Percentiles rank a stretch among this genome's conserved stretches.
Evolutionary conservation across 2,797 vertebrate genomes (phyloP).

Genomic region (Lepus oiostolus): DNA sequence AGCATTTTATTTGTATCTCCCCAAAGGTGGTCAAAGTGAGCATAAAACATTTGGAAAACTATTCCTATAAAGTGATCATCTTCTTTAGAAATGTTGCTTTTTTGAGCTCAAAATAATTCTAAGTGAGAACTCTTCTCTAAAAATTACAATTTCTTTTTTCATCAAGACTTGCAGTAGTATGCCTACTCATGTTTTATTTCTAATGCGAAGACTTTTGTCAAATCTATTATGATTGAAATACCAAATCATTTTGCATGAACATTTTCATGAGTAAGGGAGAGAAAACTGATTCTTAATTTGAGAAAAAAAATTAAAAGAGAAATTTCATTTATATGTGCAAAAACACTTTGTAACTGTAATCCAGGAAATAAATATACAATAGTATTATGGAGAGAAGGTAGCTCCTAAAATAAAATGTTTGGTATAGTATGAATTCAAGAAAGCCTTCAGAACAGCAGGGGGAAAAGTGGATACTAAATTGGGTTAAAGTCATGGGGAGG

Average conservation of each 20-base stretch:
- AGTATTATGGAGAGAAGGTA: not conserved
- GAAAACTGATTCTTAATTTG: conserved; percentile 56
- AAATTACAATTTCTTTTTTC: conserved; percentile 7
- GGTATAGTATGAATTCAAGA: not conserved
- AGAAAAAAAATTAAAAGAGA: conserved; percentile 56
- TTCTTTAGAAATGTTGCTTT: conserved; percentile 72
- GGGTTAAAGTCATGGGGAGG: too few relatives aligned
- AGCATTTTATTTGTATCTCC: conserved; percentile 72
- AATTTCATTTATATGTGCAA: not conserved
- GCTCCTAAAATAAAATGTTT: conserved; percentile 28
- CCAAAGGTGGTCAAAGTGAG: conserved; percentile 53
- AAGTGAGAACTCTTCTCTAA: conserved; percentile 53
- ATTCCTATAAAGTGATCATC: conserved; percentile 68
- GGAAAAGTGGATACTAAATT: conserved; percentile 19
- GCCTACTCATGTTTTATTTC: conserved; percentile 22
- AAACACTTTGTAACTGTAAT: conserved; percentile 41
- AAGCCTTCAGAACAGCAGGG: not conserved
- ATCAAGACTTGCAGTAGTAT: not conserved
- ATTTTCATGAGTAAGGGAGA: conserved; percentile 32
- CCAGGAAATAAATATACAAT: not conserved
- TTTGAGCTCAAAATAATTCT: conserved; percentile 72
- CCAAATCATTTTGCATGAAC: conserved; percentile 47
- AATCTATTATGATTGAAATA: conserved; percentile 44
- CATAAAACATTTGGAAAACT: conserved; percentile 66
- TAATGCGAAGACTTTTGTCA: conserved; percentile 41